Conservation (phyloP, 2,888 invertebrate genomes). For the Oscheius sp. region DNA sequence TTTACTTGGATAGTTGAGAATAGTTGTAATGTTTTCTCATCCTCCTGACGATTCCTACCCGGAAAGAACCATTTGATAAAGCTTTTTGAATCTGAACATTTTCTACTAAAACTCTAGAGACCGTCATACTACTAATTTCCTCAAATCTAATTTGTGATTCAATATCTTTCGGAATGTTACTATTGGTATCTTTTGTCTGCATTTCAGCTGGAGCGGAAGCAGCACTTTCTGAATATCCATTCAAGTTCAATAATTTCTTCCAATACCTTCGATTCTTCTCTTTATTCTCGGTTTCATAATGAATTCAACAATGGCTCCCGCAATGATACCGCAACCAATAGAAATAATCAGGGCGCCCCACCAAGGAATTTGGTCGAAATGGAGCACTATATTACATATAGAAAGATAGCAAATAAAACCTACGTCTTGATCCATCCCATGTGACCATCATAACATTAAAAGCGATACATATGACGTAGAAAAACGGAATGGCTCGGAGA, state of each 20-base stretch:
- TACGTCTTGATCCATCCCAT: conserved; percentile 82
- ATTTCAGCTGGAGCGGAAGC: background rate
- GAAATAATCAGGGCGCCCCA: conserved; percentile 78
- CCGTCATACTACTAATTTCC: conserved; percentile 5
- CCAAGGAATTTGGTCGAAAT: conserved; percentile 86
- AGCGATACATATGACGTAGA: conserved; percentile 89
- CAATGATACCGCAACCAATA: conserved; percentile 78
- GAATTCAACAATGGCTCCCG: conserved; percentile 57
- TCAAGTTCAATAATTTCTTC: background rate
- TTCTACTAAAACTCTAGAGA: background rate
- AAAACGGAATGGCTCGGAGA: conserved; percentile 84
- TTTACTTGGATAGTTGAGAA: conserved; percentile 91
- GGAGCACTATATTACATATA: conserved; percentile 77
- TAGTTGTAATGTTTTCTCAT: conserved; percentile 70
- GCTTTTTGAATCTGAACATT: background rate
- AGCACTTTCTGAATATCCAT: background rate
- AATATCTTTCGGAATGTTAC: background rate
- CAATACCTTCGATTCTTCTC: conserved; percentile 48
- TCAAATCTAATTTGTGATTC: conserved; percentile 25
- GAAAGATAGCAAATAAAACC: background rate
- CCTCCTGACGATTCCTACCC: conserved; percentile 42
- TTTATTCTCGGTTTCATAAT: conserved; percentile 55
- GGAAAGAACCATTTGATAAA: conserved; percentile 59
- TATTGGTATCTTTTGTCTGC: background rate
- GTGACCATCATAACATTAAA: conserved; percentile 92